phyloP scores from a whole-genome alignment of 2,797 vertebrate genomes.

The Lophotriccus pileatus region DNA sequence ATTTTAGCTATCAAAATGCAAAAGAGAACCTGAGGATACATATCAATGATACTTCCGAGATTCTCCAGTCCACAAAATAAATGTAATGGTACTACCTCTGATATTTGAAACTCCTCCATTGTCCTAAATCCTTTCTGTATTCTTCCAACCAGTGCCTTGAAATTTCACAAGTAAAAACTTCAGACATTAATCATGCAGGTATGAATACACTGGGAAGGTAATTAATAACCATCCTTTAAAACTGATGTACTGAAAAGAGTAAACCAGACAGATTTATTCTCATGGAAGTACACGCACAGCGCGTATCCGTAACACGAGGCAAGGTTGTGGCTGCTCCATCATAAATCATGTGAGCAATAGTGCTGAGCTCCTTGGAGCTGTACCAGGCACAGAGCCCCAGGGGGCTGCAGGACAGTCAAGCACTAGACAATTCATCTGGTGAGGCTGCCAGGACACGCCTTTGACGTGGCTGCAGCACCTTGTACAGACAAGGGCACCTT shows the following conservation, averaged over 20 bases:
- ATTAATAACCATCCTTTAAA: constrained; percentile 36
- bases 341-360: not conserved
- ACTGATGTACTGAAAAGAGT: not conserved
- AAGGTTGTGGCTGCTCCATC: not conserved
- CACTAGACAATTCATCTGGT: not conserved
- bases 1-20: not conserved
- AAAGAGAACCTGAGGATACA: not conserved
- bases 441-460: not conserved
- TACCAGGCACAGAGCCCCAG: not conserved
- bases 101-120: not conserved
- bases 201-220: not conserved
- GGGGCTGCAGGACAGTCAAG: not conserved
- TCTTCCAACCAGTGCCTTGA: not conserved
- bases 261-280: constrained; percentile 14
- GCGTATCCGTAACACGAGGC: not conserved
- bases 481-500: not conserved
- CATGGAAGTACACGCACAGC: not conserved
- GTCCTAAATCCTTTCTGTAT: not conserved
- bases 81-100: not conserved
- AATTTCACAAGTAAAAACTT: constrained; percentile 8
- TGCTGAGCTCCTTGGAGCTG: not conserved
- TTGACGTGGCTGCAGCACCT: not conserved
- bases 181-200: not conserved
- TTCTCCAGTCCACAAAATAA: not conserved
- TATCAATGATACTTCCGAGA: not conserved